Percentiles rank a stretch among this genome's conserved stretches.
Evolutionary conservation across 2,888 invertebrate genomes (phyloP).

Genomic region (Phytoseiulus persimilis): DNA sequence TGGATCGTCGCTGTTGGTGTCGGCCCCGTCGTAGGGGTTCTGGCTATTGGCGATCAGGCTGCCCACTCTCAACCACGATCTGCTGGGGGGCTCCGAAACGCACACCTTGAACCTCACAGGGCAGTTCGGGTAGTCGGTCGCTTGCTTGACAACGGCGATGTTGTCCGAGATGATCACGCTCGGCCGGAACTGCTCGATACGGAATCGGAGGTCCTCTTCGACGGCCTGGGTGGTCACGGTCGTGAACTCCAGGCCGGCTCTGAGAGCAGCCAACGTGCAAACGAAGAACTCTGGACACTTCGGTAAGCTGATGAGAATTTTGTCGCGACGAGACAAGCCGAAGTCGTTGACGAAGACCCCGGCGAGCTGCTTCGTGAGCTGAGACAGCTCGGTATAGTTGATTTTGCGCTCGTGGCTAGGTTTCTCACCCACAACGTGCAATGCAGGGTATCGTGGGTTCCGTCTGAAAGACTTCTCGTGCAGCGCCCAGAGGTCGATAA

Average conservation of each 20-base stretch:
- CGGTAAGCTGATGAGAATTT: constrained; percentile 50
- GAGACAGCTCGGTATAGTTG: constrained; percentile 22
- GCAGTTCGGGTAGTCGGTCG: not conserved
- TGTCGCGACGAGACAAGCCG: constrained; percentile 48
- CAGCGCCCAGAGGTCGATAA: constrained; percentile 50
- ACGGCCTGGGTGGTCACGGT: not conserved
- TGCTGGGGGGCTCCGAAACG: not conserved
- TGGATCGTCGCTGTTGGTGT: constrained; percentile 49
- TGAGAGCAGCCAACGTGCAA: constrained; percentile 50
- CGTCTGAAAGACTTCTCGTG: not conserved
- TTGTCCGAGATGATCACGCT: constrained; percentile 15
- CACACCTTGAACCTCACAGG: not conserved
- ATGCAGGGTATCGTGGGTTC: not conserved
- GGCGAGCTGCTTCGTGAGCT: constrained; percentile 18
- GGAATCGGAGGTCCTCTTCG: not conserved
- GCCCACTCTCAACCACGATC: not conserved
- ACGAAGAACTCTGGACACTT: constrained; percentile 52
- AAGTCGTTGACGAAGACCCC: constrained; percentile 43
- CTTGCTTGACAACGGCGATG: not conserved
- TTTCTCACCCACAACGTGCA: not conserved
- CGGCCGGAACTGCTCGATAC: not conserved
- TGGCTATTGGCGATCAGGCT: not conserved
- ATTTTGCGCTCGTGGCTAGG: not conserved
- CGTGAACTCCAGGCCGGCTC: constrained; percentile 43
- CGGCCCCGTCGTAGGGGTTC: constrained; percentile 41